Conservation (phyloP, 2,888 invertebrate species). For the Synergus itoensis region DNA sequence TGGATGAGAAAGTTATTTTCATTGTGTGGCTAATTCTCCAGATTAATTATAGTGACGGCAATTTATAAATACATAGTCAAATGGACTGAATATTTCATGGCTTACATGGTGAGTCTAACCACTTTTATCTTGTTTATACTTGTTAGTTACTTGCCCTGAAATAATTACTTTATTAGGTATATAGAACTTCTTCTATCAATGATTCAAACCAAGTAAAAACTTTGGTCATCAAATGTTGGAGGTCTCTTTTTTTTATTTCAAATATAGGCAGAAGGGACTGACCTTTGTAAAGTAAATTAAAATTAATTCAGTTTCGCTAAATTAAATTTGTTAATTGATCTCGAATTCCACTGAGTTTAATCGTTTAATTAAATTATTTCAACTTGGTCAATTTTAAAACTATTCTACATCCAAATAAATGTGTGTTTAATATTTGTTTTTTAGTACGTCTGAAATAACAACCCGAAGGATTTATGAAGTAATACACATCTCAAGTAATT, state of each 20-base stretch:
- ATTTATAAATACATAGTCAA: slow-evolving; percentile 13
- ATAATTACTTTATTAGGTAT: slow-evolving; percentile 42
- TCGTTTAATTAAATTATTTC: no score
- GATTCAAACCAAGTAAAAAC: slow-evolving; percentile 20
- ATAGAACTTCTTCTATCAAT: slow-evolving; percentile 22
- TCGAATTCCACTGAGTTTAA: no score
- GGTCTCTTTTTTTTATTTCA: background rate
- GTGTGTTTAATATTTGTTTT: no score
- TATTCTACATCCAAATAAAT: no score
- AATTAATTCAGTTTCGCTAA: background rate
- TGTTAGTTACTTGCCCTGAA: slow-evolving; percentile 38
- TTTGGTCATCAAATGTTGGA: slow-evolving; percentile 7
- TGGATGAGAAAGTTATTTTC: background rate
- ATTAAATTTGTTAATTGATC: no score
- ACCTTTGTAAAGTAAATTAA: background rate
- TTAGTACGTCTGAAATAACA: no score
- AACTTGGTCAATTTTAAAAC: no score
- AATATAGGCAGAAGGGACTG: background rate
- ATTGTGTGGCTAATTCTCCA: background rate
- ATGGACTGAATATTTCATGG: slow-evolving; percentile 27
- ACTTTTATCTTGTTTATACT: slow-evolving; percentile 10
- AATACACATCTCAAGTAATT: background rate
- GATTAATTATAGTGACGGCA: background rate
- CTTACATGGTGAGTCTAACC: slow-evolving; percentile 18
- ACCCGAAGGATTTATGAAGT: no score